phyloP scores from a whole-genome alignment of 2,888 invertebrate species.

The Polydrusus tereticollis region DNA sequence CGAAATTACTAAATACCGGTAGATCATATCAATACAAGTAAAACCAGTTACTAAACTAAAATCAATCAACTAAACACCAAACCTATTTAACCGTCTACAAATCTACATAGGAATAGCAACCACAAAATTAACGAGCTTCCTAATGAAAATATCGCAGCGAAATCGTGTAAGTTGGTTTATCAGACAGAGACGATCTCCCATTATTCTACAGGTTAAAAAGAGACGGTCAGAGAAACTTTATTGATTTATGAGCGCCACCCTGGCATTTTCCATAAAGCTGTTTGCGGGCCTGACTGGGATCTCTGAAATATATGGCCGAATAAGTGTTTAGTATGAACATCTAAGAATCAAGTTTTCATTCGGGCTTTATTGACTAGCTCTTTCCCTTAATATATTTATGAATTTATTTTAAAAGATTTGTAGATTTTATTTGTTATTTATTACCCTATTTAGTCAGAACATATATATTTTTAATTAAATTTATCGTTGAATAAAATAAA shows the following conservation, averaged over 20 bases:
- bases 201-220: conserved; percentile 57
- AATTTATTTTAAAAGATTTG: not conserved
- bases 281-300: conserved; percentile 65
- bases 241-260: conserved; percentile 73
- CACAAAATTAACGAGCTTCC: conserved; percentile 38
- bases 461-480: too few species aligned
- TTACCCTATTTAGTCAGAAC: too few species aligned
- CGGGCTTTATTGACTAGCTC: conserved; percentile 32
- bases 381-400: conserved; percentile 13
- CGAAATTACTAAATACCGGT: not conserved
- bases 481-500: too few species aligned
- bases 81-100: conserved; percentile 34
- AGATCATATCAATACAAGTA: not conserved
- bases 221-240: conserved; percentile 66
- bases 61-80: conserved; percentile 12
- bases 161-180: conserved; percentile 56
- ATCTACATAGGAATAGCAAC: conserved; percentile 35
- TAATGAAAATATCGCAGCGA: conserved; percentile 56
- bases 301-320: conserved; percentile 67
- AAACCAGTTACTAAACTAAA: not conserved
- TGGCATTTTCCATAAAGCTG: conserved; percentile 69
- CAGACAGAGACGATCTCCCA: conserved; percentile 56
- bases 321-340: conserved; percentile 68
- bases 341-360: conserved; percentile 65
- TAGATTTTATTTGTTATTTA: too few species aligned